Evolutionary conservation across 2,888 invertebrate genomes (phyloP), one percentile per base, ranked within the genome.

Genomic region (Xylota segnis): DNA sequence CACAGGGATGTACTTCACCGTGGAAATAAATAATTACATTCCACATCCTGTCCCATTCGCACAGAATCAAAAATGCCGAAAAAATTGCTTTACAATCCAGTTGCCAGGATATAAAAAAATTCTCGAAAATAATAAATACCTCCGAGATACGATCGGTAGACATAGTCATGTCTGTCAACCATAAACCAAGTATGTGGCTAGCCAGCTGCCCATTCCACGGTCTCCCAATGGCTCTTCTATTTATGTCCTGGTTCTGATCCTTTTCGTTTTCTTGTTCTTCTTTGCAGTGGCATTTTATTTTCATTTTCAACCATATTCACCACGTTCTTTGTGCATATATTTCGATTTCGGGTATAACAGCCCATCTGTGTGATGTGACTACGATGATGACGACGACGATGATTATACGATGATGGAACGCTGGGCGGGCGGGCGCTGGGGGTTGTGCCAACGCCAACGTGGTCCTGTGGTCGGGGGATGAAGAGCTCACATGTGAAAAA

Each of bases 401-500:
- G 72, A 65, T 71, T 71, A 86, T 68, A 61, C 72, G 56, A 77
- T 82, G 71, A 68, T 47, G 45, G 29, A 14, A 10, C 54, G 16
- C 43, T n/a, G 58, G 56, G 14, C 5, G 10, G 0, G 5, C 10
- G 6, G 6, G 45, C 10, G 9, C 18, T 3, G 45, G 59, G 16
- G 37, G 37, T 29, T 18, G 16, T 12, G 50, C 16, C 16, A 37
- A 40, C n/a, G n/a, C 18, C 9, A 16, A n/a, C n/a, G n/a, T n/a
- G n/a, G n/a, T 9, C 23, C 37, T n/a, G 9, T 16, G 18, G 68
- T 10, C 43, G 40, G 68, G 63, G 50, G 32, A 86, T 65, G 66
- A 66, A 65, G 78, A 71, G 56, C 75, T 81, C 84, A 86, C 81
- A 86, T 87, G 83, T 87, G 83, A 87, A 83, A 83, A 87, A 87